Evolutionary conservation across 2,113 vertebrate species (phyloP), one percentile per base, ranked within the genome.

Genomic region (Rhegmatorhina hoffmannsi): DNA sequence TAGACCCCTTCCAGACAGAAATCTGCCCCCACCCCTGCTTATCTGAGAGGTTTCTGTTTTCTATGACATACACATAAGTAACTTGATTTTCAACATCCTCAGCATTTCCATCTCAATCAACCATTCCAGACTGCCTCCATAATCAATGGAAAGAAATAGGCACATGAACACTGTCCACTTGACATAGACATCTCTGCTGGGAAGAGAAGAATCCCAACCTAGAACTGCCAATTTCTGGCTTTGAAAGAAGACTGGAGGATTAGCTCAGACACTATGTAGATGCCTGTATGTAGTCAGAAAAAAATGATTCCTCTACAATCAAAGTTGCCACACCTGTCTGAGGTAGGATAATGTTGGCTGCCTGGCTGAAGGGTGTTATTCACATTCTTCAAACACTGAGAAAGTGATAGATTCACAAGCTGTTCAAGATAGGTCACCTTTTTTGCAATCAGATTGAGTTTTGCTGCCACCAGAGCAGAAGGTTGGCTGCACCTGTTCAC

Each of bases 401-500:
- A 72, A 83, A 63, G 29, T 26, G 10, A 53, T 13, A 63, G 25
- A 2, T 73, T 77, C 90, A 86, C 24, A 59, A 73, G 50, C 25
- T 28, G 6, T 26, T 36, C 26, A 26, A 87, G 38, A 55, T 10
- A 31, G 3, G 33, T 47, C 33, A 24, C 9, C 5, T 34, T 17
- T 70, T 79, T 72, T 14, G 1, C 60, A 70, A 11, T 29, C 18
- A 44, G 29, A 70, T 44, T 0, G 0, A 28, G 43, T 72, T 84
- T 87, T 89, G 43, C 55, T 69, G 72, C 62, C 59, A 40, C 67
- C n/a, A 75, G 70, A 83, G 44, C 50, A 83, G 66, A 85, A 86
- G 18, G 12, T 40, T 86, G 40, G 19, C 33, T 86, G 56, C 29
- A 31, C 1, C 21, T 72, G 73, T 3, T 3, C 47, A 8, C 9